Evolutionary conservation across 2,888 invertebrate species (phyloP), one percentile per base, ranked within the genome.

Genomic region (Acronicta alni): DNA sequence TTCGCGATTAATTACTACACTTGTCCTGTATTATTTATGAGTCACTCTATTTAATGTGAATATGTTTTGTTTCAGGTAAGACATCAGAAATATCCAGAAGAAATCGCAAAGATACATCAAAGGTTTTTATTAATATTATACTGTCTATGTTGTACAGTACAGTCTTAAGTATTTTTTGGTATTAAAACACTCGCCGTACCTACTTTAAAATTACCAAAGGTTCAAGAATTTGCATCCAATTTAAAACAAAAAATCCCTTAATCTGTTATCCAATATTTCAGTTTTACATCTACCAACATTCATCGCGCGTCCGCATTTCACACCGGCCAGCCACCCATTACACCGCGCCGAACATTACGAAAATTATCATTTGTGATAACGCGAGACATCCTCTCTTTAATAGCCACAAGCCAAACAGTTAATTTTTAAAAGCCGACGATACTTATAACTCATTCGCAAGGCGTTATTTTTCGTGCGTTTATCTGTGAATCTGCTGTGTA

Each of bases 391-490:
- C 67, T 67, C 73, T 72, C 78, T 74, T 81, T 83, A 83, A 83
- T 76, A 76, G 82, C 82, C 77, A 75, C 79, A 78, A 85, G 83
- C 83, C 82, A 86, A 86, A 84, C 88, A 84, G 87, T 86, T 85
- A 87, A 88, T 88, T 86, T 86, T 85, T 87, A 84, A 85, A 75
- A 79, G 70, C 76, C 79, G 72, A 78, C 75, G 80, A 77, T 72
- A 72, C 79, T 81, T 90, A 87, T 77, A 72, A 88, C 77, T 91
- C 89, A 89, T 81, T 81, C 79, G 59, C 63, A 72, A 83, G 88
- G 89, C 88, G 88, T 89, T 89, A 91, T 90, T 89, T 89, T 83
- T 90, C 88, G 87, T 82, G 65, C 82, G 83, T 88, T 92, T 77
- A 93, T 93, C 93, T 82, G 82, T 61, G 73, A 80, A 93, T 93